These are phyloP conservation scores for Platycheirus rosarum DNA, from an alignment of 2,888 invertebrate species.

Conservation along the genomic window DNA sequence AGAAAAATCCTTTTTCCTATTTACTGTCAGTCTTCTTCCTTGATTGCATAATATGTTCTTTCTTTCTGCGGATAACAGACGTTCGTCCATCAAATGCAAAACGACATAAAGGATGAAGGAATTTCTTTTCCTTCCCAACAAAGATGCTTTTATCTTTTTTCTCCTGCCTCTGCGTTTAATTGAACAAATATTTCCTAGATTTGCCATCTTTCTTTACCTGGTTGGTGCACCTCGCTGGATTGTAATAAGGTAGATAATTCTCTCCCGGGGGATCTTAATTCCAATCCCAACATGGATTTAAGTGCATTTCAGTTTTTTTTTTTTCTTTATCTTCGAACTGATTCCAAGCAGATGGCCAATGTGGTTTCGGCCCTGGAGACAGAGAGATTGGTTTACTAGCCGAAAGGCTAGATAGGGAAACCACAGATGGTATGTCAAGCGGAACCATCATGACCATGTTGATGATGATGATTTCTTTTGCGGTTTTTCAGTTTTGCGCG, in stretches of 20 bases:
- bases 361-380: conserved; percentile 40
- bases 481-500: conserved; percentile 71
- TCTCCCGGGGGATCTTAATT: conserved; percentile 56
- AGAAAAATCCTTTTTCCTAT: conserved; percentile 53
- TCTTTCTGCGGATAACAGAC: conserved; percentile 33
- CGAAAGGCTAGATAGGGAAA: conserved; percentile 30
- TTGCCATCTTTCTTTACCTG: conserved; percentile 33
- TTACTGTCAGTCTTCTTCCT: conserved; percentile 32
- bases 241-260: conserved; percentile 62
- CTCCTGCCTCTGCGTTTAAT: conserved; percentile 62
- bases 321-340: conserved; percentile 57
- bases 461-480: conserved; percentile 54
- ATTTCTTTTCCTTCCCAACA: conserved; percentile 8
- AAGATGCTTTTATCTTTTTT: conserved; percentile 8
- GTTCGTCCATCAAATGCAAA: conserved; percentile 63
- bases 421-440: conserved; percentile 69
- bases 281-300: conserved; percentile 53
- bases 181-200: conserved; percentile 60
- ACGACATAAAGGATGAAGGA: conserved; percentile 52
- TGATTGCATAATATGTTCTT: conserved; percentile 55
- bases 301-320: conserved; percentile 62
- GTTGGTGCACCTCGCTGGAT: conserved; percentile 19
- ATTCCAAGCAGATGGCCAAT: conserved; percentile 66
- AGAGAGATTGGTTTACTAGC: conserved; percentile 11
- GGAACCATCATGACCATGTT: conserved; percentile 44